A percentile compares a stretch with the other conserved stretches of the same genome.
These are phyloP conservation scores for Coronaproctus castanopsis DNA, from an alignment of 2,888 invertebrate species.

Conservation along the genomic window DNA sequence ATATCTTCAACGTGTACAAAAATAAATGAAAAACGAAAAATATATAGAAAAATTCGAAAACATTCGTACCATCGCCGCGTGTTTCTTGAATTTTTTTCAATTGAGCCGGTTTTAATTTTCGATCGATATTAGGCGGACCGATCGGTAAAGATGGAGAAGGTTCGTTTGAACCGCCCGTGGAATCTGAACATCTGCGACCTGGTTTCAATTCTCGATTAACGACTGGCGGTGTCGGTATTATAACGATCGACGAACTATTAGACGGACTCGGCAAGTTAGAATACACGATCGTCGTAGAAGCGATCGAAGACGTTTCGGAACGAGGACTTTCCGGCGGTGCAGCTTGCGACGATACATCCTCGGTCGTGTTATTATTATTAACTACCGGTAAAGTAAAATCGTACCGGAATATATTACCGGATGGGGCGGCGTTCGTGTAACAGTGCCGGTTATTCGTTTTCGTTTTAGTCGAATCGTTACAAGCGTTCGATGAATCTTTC, in stretches of 20 bases:
- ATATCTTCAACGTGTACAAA: no score
- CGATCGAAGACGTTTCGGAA: constrained; percentile 28
- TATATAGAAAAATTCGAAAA: background rate
- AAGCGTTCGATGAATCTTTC: constrained; percentile 23
- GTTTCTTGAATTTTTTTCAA: constrained; percentile 13
- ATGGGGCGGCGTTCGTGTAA: constrained; percentile 40
- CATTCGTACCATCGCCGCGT: background rate
- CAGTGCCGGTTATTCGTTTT: constrained; percentile 29
- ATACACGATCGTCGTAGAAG: constrained; percentile 31
- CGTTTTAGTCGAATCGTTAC: constrained; percentile 21
- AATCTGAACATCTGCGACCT: constrained; percentile 33
- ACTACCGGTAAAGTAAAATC: constrained; percentile 15
- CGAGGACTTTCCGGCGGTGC: constrained; percentile 22
- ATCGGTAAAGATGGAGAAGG: constrained; percentile 26
- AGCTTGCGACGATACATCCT: no score
- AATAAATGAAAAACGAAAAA: background rate
- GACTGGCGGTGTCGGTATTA: constrained; percentile 38
- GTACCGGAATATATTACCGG: constrained; percentile 31
- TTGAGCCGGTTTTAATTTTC: constrained; percentile 26
- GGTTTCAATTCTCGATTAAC: constrained; percentile 70
- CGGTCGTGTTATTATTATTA: constrained; percentile 5
- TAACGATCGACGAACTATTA: constrained; percentile 11
- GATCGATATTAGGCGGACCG: constrained; percentile 24
- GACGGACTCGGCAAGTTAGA: constrained; percentile 38
- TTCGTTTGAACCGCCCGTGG: constrained; percentile 28